Conservation (phyloP, 2,888 invertebrate genomes). For the Lasioglossum pauxillum region DNA sequence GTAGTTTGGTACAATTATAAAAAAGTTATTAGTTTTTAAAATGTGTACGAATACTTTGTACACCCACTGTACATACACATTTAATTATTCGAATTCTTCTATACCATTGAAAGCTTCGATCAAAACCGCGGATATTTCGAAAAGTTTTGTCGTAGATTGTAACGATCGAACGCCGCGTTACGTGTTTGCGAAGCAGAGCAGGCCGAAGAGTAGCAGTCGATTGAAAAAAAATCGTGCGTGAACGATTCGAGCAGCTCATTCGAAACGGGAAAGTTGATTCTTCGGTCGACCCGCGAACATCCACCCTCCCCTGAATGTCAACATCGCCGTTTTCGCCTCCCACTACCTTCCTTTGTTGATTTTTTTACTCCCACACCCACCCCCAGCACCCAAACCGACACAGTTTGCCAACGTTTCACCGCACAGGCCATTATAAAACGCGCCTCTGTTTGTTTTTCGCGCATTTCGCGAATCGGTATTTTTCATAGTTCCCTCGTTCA, state of each 20-base stretch:
- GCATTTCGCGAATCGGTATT: conserved; percentile 48
- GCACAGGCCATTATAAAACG: conserved; percentile 59
- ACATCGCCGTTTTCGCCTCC: conserved; percentile 22
- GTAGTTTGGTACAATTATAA: too few relatives aligned
- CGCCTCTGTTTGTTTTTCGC: conserved; percentile 52
- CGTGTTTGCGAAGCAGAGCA: conserved; percentile 53
- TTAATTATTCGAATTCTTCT: background rate
- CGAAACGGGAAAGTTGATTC: conserved; percentile 61
- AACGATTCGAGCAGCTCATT: conserved; percentile 61
- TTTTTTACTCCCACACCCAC: background rate
- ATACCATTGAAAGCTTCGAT: background rate
- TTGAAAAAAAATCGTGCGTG: conserved; percentile 58
- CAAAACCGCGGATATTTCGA: background rate
- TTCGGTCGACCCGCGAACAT: conserved; percentile 43
- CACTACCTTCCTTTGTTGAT: conserved; percentile 17
- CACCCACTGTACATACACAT: too few relatives aligned
- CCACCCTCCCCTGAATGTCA: conserved; percentile 21
- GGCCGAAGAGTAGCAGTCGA: conserved; percentile 35
- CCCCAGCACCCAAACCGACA: conserved; percentile 14
- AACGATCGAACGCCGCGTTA: conserved; percentile 36
- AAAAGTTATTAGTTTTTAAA: too few relatives aligned
- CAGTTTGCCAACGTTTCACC: conserved; percentile 56
- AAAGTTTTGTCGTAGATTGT: conserved; percentile 27
- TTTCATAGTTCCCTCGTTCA: conserved; percentile 52
- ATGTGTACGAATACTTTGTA: too few relatives aligned